Evolutionary conservation across 2,113 vertebrate species (phyloP).

Genomic region (Phasianus colchicus): DNA sequence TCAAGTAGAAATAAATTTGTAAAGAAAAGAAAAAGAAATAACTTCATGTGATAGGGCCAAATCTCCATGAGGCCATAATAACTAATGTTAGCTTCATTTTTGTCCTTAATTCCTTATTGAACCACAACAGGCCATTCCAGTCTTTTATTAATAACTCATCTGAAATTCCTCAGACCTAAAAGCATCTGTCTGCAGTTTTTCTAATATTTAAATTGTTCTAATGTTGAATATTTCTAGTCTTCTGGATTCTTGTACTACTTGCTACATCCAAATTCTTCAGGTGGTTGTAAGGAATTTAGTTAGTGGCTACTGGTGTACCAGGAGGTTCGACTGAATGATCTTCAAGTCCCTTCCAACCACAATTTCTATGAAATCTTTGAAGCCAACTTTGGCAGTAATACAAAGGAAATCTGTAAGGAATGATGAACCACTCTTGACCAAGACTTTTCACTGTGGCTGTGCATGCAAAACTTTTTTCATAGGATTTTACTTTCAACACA

Average conservation of each 20-base stretch:
- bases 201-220: not conserved
- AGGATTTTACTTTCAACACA: not conserved
- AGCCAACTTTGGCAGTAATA: conserved; percentile 42
- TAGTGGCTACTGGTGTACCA: conserved; percentile 5
- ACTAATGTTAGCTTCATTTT: not conserved
- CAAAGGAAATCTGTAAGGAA: conserved; percentile 36
- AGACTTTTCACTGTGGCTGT: not conserved
- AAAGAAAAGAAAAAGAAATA: not conserved
- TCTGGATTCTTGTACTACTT: not conserved
- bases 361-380: conserved; percentile 51
- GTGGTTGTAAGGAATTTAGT: conserved; percentile 18
- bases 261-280: not conserved
- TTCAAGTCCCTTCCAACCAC: not conserved
- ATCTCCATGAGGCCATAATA: not conserved
- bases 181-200: not conserved
- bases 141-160: not conserved
- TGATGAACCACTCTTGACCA: not conserved
- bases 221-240: conserved; percentile 16
- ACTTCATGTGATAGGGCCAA: not conserved
- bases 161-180: not conserved
- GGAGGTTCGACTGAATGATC: not conserved
- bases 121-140: not conserved
- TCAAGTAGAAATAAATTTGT: not conserved
- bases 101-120: not conserved
- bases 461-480: not conserved